phyloP scores from a whole-genome alignment of 2,113 vertebrate species.

The Tragelaphus scriptus region DNA sequence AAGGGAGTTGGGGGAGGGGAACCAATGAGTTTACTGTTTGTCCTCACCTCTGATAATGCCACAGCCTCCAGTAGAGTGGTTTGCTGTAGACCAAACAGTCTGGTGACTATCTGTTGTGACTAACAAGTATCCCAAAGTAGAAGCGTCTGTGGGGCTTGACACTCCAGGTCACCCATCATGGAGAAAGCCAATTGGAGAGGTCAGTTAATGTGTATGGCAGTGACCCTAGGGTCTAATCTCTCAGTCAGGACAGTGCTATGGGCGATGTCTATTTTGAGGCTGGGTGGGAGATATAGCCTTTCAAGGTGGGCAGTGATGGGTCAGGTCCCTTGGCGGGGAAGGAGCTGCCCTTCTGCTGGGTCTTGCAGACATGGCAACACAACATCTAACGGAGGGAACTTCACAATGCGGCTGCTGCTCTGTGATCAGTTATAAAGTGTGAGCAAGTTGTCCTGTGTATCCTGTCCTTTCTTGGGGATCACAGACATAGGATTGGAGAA shows the following conservation, averaged over 20 bases:
- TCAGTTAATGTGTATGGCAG: fast-evolving
- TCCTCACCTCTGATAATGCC: not conserved
- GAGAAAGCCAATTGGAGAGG: not conserved
- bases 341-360: not conserved
- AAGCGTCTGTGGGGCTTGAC: too few relatives aligned
- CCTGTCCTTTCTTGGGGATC: not conserved
- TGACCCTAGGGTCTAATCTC: not conserved
- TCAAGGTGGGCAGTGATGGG: not conserved
- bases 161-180: not conserved
- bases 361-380: not conserved
- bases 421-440: not conserved
- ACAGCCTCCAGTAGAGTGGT: not conserved
- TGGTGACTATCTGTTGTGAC: not conserved
- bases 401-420: fast-evolving
- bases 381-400: not conserved
- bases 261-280: fast-evolving
- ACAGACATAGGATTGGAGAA: not conserved
- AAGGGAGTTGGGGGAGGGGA: not conserved
- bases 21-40: not conserved
- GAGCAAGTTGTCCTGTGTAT: not conserved
- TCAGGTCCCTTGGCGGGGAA: not conserved
- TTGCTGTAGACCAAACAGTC: not conserved
- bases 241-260: not conserved
- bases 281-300: not conserved
- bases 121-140: not conserved